Evolutionary conservation across 2,888 invertebrate genomes (phyloP), one percentile per base, ranked within the genome.

Genomic region (Ellobium chinense): DNA sequence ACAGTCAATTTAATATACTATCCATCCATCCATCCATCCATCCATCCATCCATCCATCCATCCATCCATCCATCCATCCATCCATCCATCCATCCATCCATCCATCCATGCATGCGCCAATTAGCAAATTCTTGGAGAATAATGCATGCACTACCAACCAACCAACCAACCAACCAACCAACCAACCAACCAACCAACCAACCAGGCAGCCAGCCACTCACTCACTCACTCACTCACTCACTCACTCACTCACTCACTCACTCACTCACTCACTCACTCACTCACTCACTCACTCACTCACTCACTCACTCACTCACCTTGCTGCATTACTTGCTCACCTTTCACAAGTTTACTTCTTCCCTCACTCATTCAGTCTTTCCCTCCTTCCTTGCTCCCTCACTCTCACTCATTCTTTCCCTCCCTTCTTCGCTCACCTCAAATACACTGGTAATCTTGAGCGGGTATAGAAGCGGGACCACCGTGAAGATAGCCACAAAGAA

Each of bases 391-490:
- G 21, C 24, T 29, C 54, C n/a, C 7, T 12, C 18, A 12, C 46
- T n/a, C 31, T 31, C 31, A 14, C 24, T 27, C 21, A 12, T 46
- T 7, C 21, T 12, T 29, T 27, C 27, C 70, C 54, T 29, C 24
- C 39, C 46, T 12, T 9, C 54, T 18, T 18, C 34, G 39, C 70
- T 29, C 18, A 72, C 63, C 82, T 82, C 78, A 60, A 76, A 60
- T 1, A 82, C 77, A 72, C 88, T 88, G 24, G 86, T 87, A 5
- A 88, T 73, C 54, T 74, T 80, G 29, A 88, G 80, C 4, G 87
- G 87, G 62, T 87, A 84, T 0, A 88, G 21, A 27, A 88, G 76
- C 0, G 88, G 88, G 0, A 87, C 80, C 0, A 85, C 73, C 1
- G 85, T 77, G 31, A 78, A 68, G 0, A 70, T 74, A 34, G 82